Percentiles rank a stretch among this genome's conserved stretches.
Evolutionary conservation across 2,888 invertebrate species (phyloP).

Genomic region (Sturmia bella): DNA sequence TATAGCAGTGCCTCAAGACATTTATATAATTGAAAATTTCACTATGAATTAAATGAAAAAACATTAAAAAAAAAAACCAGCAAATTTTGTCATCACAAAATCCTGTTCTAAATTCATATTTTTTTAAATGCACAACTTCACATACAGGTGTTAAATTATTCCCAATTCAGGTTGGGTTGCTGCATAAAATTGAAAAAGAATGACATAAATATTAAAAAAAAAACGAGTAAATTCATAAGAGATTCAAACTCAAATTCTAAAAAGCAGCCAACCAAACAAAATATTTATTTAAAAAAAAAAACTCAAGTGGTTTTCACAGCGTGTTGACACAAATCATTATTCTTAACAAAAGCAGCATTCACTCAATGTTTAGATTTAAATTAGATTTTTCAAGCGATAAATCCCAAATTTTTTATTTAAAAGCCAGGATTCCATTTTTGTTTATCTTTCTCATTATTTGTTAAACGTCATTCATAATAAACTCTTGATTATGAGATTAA

Average conservation of each 20-base stretch:
- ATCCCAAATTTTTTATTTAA: neutral
- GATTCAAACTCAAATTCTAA: conserved; percentile 17
- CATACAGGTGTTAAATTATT: no score
- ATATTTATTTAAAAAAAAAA: neutral
- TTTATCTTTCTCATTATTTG: conserved; percentile 10
- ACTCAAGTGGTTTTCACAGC: conserved; percentile 31
- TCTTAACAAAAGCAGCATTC: conserved; percentile 32
- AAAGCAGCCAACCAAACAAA: conserved; percentile 7
- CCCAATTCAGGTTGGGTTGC: neutral
- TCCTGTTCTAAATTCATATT: no score
- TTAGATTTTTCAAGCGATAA: neutral
- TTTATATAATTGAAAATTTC: no score
- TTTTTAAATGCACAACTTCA: no score
- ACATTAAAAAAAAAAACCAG: no score
- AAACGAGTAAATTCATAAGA: neutral
- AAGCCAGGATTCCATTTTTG: neutral
- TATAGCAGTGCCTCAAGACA: no score
- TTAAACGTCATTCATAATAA: neutral
- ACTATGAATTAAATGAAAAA: no score
- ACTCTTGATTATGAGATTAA: no score
- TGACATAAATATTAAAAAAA: no score
- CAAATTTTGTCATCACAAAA: no score
- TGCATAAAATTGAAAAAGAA: neutral
- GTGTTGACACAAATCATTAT: conserved; percentile 46
- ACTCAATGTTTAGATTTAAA: neutral